phyloP scores from a whole-genome alignment of 1,140 invertebrate genomes.

The Dreissena rostriformis region DNA sequence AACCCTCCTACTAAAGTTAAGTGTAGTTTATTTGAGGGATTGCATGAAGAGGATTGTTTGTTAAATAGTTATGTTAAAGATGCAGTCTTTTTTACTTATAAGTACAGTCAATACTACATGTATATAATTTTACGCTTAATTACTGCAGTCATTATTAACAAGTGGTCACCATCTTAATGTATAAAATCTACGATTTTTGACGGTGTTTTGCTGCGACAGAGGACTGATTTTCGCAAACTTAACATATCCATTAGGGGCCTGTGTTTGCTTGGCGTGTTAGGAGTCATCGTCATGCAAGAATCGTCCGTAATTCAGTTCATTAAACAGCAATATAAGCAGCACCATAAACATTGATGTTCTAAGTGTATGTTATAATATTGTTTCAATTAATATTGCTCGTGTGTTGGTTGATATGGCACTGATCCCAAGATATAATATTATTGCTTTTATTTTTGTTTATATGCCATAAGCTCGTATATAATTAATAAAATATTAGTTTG shows the following conservation, averaged over 20 bases:
- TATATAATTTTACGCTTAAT: not conserved
- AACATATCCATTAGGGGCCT: slow-evolving; percentile 69
- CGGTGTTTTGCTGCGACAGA: slow-evolving; percentile 64
- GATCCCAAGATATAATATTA: too few relatives aligned
- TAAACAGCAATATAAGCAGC: slow-evolving; percentile 6
- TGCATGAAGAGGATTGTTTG: too few relatives aligned
- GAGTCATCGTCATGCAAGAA: slow-evolving; percentile 57
- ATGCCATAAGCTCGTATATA: too few relatives aligned
- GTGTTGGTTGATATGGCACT: too few relatives aligned
- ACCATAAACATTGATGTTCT: slow-evolving; percentile 25
- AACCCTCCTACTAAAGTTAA: too few relatives aligned
- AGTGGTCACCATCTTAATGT: not conserved
- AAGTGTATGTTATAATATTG: too few relatives aligned
- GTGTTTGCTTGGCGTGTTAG: slow-evolving; percentile 62
- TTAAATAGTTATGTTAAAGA: slow-evolving; percentile 20
- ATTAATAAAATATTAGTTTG: too few relatives aligned
- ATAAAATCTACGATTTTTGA: slow-evolving; percentile 61
- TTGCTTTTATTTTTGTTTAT: too few relatives aligned
- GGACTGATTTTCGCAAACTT: slow-evolving; percentile 54
- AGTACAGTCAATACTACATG: not conserved
- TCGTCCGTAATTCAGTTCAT: slow-evolving; percentile 22
- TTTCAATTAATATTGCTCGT: too few relatives aligned
- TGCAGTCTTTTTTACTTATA: not conserved
- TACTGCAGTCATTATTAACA: not conserved
- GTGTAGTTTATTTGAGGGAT: too few relatives aligned